Conservation (phyloP, 2,113 vertebrate genomes). For the Ammospiza caudacuta region DNA sequence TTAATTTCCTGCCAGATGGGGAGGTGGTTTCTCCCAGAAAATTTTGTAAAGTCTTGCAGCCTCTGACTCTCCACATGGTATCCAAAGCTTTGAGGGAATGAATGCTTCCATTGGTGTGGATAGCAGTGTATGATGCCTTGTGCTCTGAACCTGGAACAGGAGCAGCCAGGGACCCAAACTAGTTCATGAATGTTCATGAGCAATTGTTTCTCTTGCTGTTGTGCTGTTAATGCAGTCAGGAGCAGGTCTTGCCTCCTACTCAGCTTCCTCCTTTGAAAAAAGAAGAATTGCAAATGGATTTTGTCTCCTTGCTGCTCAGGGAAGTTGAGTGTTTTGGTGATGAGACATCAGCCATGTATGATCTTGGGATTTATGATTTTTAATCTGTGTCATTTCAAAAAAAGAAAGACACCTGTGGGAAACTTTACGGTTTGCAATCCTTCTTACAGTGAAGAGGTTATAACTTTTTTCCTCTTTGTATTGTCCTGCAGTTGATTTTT, state of each 20-base stretch:
- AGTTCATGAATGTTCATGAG: neutral
- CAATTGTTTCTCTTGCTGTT: neutral
- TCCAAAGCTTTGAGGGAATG: neutral
- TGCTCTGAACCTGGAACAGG: neutral
- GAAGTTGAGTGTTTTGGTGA: neutral
- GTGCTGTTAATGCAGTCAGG: neutral
- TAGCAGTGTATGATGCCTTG: neutral
- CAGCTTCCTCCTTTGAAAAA: neutral
- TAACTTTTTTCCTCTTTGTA: neutral
- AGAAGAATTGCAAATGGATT: neutral
- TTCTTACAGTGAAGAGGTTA: neutral
- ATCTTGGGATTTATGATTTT: neutral
- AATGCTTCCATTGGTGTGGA: neutral
- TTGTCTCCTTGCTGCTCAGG: neutral
- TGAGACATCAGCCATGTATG: neutral
- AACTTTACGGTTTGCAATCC: neutral
- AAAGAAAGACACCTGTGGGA: neutral
- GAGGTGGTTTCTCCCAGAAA: neutral
- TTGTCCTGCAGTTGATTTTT: neutral
- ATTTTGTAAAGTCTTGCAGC: neutral
- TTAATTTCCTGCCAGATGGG: neutral
- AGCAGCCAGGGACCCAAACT: neutral
- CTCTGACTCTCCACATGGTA: neutral
- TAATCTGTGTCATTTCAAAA: neutral
- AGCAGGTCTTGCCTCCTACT: neutral